Evolutionary conservation across 2,113 vertebrate genomes (phyloP).

Genomic region (Phyllostomus hastatus): DNA sequence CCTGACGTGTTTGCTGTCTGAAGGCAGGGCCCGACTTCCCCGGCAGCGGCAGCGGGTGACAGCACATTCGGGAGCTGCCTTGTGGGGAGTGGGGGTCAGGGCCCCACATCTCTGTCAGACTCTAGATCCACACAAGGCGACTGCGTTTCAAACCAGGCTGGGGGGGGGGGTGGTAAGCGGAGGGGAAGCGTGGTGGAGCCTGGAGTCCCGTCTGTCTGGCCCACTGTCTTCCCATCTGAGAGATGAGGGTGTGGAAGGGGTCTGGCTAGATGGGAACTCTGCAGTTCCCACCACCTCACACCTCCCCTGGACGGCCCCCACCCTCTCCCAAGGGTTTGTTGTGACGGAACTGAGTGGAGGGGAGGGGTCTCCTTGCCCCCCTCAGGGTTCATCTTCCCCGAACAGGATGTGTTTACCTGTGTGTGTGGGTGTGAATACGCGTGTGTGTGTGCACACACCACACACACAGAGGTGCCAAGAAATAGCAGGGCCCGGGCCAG

Average conservation of each 20-base stretch:
- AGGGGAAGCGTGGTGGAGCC: neutral
- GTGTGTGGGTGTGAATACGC: neutral
- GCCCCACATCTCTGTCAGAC: neutral
- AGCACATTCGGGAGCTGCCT: neutral
- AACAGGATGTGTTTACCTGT: neutral
- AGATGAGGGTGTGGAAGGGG: neutral
- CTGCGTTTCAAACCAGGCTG: neutral
- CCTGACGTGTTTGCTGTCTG: constrained; percentile 2
- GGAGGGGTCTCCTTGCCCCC: neutral
- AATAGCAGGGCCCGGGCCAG: neutral
- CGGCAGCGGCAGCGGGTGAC: neutral
- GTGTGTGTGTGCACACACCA: no score
- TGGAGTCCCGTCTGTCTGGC: neutral
- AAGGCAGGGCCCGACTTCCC: neutral
- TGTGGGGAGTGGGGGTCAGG: neutral
- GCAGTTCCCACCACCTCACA: neutral
- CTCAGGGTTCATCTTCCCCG: neutral
- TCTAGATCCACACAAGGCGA: neutral
- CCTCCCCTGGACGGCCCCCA: neutral
- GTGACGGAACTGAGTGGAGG: no score
- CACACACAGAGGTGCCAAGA: neutral
- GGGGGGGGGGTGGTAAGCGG: neutral
- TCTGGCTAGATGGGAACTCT: neutral
- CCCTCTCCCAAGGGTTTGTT: neutral
- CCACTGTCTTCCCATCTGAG: neutral